Evolutionary conservation across 2,797 vertebrate genomes (phyloP).

Genomic region (Onychomys arenicola): DNA sequence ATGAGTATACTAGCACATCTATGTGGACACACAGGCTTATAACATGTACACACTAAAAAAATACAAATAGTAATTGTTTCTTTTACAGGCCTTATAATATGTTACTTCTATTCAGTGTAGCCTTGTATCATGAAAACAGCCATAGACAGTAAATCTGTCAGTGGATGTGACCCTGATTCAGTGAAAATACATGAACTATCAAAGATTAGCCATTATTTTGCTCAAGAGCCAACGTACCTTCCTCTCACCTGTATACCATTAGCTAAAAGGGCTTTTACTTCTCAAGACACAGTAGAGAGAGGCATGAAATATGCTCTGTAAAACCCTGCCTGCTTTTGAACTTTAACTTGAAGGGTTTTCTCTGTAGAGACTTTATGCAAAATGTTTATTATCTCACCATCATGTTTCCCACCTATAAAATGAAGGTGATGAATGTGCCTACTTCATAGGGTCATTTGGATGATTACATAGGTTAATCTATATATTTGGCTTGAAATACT

Average conservation of each 20-base stretch:
- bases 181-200: not conserved
- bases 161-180: rapidly evolving
- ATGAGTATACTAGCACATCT: not conserved
- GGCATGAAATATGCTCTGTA: not conserved
- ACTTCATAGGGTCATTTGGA: not conserved
- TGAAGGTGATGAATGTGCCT: not conserved
- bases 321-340: not conserved
- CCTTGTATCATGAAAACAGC: not conserved
- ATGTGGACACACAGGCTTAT: not conserved
- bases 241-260: not conserved
- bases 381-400: not conserved
- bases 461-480: not conserved
- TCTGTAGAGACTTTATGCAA: not conserved
- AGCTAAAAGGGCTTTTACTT: not conserved
- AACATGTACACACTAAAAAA: not conserved
- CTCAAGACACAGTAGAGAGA: not conserved
- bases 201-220: not conserved
- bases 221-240: not conserved
- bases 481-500: not conserved
- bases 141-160: not conserved
- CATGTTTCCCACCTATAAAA: constrained; percentile 1
- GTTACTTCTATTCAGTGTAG: not conserved
- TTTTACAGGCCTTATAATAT: not conserved
- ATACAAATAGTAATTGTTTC: not conserved
- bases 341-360: not conserved